phyloP scores from a whole-genome alignment of 92 coral and sea anemone species.

The Epizoanthus fatuus region DNA sequence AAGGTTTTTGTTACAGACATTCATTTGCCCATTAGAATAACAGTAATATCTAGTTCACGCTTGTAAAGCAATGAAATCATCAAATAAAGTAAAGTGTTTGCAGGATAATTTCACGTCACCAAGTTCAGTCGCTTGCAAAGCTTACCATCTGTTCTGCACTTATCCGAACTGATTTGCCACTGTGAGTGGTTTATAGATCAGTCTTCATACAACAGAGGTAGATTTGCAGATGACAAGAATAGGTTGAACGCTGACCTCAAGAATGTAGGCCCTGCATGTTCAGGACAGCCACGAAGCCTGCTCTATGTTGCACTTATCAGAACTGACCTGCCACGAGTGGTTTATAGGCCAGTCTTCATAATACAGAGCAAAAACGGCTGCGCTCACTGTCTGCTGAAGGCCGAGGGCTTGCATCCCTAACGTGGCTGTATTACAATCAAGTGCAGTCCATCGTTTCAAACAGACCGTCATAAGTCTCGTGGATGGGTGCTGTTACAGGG shows the following conservation, averaged over 20 bases:
- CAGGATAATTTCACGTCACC: no score
- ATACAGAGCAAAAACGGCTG: slow-evolving; percentile 20
- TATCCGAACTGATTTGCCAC: slow-evolving; percentile 21
- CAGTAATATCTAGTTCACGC: no score
- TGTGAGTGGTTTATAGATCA: neutral
- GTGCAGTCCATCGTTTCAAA: neutral
- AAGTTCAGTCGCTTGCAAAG: neutral
- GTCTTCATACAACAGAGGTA: slow-evolving; percentile 41
- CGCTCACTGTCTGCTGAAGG: neutral
- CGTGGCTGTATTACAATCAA: neutral
- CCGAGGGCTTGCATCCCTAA: no score
- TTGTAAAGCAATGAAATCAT: no score
- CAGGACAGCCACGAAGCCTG: slow-evolving; percentile 12
- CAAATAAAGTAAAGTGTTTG: no score
- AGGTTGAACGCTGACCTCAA: neutral
- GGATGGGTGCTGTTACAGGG: no score
- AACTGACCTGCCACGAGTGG: slow-evolving; percentile 50
- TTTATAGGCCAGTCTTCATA: slow-evolving; percentile 64
- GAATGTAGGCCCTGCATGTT: neutral
- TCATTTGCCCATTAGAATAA: no score
- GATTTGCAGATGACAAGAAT: neutral
- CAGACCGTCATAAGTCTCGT: neutral
- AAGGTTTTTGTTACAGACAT: no score
- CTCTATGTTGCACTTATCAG: slow-evolving; percentile 77
- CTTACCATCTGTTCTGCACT: slow-evolving; percentile 27